Evolutionary conservation across 2,888 invertebrate species (phyloP), one percentile per base, ranked within the genome.

Genomic region (Nephrocerus scutellatus): DNA sequence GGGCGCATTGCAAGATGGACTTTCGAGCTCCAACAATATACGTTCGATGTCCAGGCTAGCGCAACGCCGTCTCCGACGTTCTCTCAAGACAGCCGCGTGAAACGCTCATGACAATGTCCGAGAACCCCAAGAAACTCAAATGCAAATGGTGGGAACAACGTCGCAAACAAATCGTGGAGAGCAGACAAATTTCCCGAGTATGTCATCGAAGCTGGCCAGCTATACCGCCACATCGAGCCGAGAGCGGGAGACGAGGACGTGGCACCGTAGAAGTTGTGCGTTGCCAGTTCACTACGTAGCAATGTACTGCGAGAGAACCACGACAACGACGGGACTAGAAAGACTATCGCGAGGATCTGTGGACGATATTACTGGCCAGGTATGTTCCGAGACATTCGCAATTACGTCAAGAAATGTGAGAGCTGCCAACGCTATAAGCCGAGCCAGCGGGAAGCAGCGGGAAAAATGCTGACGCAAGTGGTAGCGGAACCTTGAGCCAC

Each of bases 11-110:
- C n/a, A n/a, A n/a, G n/a, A n/a, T n/a, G n/a, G n/a, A n/a, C 4
- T 31, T 38, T 39, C 5, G 41, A 41, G 14, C 16, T 44, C 2
- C 41, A 44, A 13, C 41, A 45, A n/a, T 42, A 34, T 6, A 13
- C 20, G 1, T 39, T 36, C 21, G 15, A 28, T 2, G n/a, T 42
- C 1, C 23, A 31, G 40, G 40, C 1, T 32, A 34, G 8, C 23
- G 32, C 2, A 41, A 42, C 8, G 18, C 39, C 1, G 41, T 36
- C 1, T 41, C 41, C 0, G 45, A 44, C 6, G 36, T 41, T 0
- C 16, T 41, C 1, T 44, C 41, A n/a, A n/a, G n/a, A n/a, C n/a
- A n/a, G n/a, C n/a, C n/a, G n/a, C n/a, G n/a, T n/a, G n/a, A n/a
- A n/a, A n/a, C n/a, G n/a, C n/a, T n/a, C n/a, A n/a, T n/a, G n/a